These are phyloP conservation scores for Mythimna vitellina DNA, from an alignment of 2,888 invertebrate species.

Conservation along the genomic window DNA sequence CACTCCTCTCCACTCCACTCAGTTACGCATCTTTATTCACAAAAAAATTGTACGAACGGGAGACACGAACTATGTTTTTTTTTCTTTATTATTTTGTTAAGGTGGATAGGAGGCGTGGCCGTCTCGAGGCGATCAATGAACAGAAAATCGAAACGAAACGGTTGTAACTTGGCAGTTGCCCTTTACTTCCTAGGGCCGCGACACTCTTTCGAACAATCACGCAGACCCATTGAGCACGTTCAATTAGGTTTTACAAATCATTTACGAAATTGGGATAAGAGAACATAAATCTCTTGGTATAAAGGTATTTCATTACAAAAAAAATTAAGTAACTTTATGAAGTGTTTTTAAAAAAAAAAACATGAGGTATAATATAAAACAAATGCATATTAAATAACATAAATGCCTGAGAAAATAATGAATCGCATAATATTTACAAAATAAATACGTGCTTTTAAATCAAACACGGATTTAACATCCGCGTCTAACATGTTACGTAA, in stretches of 20 bases:
- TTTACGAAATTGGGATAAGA: neutral
- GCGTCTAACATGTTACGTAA: slow-evolving; percentile 4
- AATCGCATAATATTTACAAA: slow-evolving; percentile 13
- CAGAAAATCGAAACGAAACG: too few species aligned
- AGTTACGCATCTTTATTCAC: too few species aligned
- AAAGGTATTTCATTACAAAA: neutral
- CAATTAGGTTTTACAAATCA: neutral
- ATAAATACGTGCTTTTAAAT: slow-evolving; percentile 9
- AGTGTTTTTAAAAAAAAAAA: neutral
- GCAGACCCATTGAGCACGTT: too few species aligned
- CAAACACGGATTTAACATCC: neutral
- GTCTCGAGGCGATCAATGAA: too few species aligned
- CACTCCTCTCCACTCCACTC: too few species aligned
- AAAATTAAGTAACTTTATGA: neutral
- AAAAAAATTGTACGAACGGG: too few species aligned
- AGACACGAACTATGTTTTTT: too few species aligned
- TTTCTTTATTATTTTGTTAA: too few species aligned
- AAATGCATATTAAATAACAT: slow-evolving; percentile 7
- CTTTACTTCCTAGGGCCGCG: too few species aligned
- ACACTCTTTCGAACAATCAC: too few species aligned
- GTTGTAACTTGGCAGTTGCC: too few species aligned
- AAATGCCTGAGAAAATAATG: neutral
- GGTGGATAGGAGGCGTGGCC: too few species aligned
- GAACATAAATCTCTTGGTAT: neutral
- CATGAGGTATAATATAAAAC: neutral